Evolutionary conservation across 2,797 vertebrate genomes (phyloP), one percentile per base, ranked within the genome.

Genomic region (Moxostoma hubbsi): DNA sequence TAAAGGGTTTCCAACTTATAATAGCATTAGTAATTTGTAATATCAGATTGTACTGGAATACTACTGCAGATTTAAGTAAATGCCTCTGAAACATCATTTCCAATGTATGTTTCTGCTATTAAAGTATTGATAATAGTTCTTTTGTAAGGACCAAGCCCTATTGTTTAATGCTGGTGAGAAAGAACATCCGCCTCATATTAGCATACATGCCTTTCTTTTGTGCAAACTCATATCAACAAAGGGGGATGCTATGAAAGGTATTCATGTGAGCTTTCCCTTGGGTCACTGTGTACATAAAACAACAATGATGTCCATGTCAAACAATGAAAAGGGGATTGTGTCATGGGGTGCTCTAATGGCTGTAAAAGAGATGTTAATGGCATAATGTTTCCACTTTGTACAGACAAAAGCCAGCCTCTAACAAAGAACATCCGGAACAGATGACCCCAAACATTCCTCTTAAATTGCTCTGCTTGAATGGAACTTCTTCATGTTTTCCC

Each of bases 171-270:
- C 54, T 79, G 77, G 46, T 58, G 46, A 78, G 65, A 49, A 83
- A 67, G 71, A 75, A 16, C 58, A 53, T 59, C 54, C 62, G 67
- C 55, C 65, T 83, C 47, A 66, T 65, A 49, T 82, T 66, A 51
- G 50, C 64, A 71, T 72, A 73, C 73, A 57, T 64, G 67, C 18
- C 55, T 72, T 68, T 75, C 50, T 66, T 79, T 80, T 84, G 71
- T 83, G 82, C 80, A 63, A 82, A 77, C 70, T 85, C 80, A 83
- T 58, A 82, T 80, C 78, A 81, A 74, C 63, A 85, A 84, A 78
- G 62, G 24, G 15, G 46, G n/a, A 64, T 24, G 71, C 72, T 51
- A 58, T 78, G 47, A 76, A 84, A 75, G 76, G 51, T 63, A 78
- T 82, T 81, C 69, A 76, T 61, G 70, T 63, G 82, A 71, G 83